These are phyloP conservation scores for Callipepla squamata DNA, from an alignment of 2,113 vertebrate genomes.

Conservation along the genomic window DNA sequence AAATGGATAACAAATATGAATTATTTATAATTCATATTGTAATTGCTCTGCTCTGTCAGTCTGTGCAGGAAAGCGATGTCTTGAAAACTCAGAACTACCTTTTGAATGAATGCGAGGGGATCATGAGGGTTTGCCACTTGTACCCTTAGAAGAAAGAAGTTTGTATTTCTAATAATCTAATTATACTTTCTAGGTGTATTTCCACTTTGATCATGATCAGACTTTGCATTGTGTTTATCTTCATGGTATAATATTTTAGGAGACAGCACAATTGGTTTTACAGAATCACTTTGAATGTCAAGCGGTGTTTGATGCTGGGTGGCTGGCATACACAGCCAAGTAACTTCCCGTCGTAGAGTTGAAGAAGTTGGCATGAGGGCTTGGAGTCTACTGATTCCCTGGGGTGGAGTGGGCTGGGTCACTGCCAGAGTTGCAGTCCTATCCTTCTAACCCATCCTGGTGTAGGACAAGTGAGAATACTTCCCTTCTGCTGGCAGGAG, in stretches of 20 bases:
- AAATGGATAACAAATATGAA: background rate
- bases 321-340: rapidly evolving
- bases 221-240: rapidly evolving
- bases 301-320: background rate
- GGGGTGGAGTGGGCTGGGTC: background rate
- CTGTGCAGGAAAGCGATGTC: background rate
- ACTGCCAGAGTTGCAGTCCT: background rate
- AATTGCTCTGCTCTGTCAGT: background rate
- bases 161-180: background rate
- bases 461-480: background rate
- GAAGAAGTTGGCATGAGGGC: background rate
- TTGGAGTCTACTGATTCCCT: background rate
- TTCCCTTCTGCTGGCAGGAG: background rate
- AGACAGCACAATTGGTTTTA: background rate
- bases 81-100: background rate
- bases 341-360: background rate
- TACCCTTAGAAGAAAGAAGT: background rate
- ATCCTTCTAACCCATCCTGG: background rate
- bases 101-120: background rate
- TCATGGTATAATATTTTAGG: background rate
- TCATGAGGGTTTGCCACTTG: background rate
- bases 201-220: background rate
- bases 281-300: background rate
- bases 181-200: background rate
- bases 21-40: background rate